Evolutionary conservation across 1,140 invertebrate species (phyloP), one percentile per base, ranked within the genome.

Genomic region (Metopolophium dirhodum): DNA sequence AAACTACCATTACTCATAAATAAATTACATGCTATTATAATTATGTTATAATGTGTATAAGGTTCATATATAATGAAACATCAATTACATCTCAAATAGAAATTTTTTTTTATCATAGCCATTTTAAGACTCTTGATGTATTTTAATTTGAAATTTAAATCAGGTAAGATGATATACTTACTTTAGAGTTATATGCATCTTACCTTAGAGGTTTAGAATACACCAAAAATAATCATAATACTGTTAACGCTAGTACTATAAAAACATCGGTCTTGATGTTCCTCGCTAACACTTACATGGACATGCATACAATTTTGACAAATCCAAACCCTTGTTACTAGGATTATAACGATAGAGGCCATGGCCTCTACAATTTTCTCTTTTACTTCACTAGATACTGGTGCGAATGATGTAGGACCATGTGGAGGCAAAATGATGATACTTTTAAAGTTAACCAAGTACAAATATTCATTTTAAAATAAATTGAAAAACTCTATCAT

Each of bases 91-190:
- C 9, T n/a, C 6, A n/a, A 30, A n/a, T 30, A n/a, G 61, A 20
- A 51, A 7, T 57, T 57, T 23, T 57, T 14, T 68, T 68, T 68
- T 68, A 68, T 9, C 4, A 9, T 26, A 30, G 8, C 22, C 30
- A 68, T 68, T 14, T 9, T 3, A 4, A 68, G 14, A 4, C 11
- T 37, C 37, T 37, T 30, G 49, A 51, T 51, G 49, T 51, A 49
- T 14, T 11, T 83, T 2, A 41, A 61, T 30, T 57, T 30, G 22
- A 37, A 90, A 57, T 90, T 57, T 26, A 89, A 89, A 89, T 35
- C 49, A 83, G 68, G 91, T 92, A 37, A 37, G 37, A 92, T 85
- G 91, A 92, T 92, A 77, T 92, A 92, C 91, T 82, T 92, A 92
- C 91, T 49, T 51, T 22, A 37, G 37, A 37, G 37, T 37, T 37